phyloP scores from a whole-genome alignment of 2,797 vertebrate species.

The Chaunax sp. region DNA sequence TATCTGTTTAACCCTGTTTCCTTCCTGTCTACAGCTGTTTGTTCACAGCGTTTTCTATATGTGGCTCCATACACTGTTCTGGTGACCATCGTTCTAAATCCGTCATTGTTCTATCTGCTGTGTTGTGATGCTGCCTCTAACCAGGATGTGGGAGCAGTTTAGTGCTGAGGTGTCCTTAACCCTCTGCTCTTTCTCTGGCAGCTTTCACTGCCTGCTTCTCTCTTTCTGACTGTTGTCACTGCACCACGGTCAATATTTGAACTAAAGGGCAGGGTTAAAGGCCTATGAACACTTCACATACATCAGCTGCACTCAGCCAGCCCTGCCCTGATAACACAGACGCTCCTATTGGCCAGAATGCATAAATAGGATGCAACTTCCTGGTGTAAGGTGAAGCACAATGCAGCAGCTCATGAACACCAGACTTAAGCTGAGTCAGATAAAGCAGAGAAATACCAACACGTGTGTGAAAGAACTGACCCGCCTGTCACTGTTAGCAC shows the following conservation, averaged over 20 bases:
- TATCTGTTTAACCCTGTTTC: no score
- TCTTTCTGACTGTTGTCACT: conserved; percentile 46
- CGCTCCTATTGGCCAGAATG: background rate
- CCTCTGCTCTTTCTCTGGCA: background rate
- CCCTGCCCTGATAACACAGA: conserved; percentile 82
- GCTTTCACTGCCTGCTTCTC: conserved; percentile 1
- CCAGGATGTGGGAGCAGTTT: conserved; percentile 56
- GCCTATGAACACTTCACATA: conserved; percentile 62
- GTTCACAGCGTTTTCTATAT: no score
- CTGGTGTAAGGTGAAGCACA: conserved; percentile 9
- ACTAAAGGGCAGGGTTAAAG: conserved; percentile 60
- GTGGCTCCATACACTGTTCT: no score
- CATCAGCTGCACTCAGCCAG: conserved; percentile 61
- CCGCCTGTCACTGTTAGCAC: background rate
- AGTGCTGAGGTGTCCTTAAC: conserved; percentile 83
- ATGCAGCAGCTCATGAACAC: background rate
- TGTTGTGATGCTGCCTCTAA: conserved; percentile 7
- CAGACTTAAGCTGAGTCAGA: conserved; percentile 8
- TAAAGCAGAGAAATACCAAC: conserved; percentile 24
- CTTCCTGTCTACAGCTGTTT: no score
- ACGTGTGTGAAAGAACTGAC: background rate
- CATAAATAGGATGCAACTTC: conserved; percentile 45
- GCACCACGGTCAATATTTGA: conserved; percentile 83
- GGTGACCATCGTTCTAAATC: background rate
- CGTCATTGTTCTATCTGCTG: background rate